phyloP scores from a whole-genome alignment of 2,797 vertebrate genomes.

The Acanthurus tractus region DNA sequence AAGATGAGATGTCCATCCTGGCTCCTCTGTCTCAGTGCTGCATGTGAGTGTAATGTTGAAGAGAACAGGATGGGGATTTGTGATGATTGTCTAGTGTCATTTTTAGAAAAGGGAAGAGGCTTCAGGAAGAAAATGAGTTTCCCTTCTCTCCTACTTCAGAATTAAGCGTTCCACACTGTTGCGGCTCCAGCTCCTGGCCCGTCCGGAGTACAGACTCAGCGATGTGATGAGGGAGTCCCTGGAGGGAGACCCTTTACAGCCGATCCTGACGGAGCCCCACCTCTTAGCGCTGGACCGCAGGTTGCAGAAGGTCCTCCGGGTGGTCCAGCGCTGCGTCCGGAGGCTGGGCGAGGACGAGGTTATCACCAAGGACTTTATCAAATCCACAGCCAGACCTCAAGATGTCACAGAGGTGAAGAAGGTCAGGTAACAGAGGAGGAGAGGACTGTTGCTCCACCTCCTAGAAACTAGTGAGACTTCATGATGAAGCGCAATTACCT shows the following conservation, averaged over 20 bases:
- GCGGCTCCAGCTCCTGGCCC: slow-evolving; percentile 89
- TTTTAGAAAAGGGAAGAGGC: neutral
- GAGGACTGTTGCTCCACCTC: neutral
- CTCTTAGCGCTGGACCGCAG: slow-evolving; percentile 93
- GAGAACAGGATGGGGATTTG: neutral
- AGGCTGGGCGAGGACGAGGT: slow-evolving; percentile 87
- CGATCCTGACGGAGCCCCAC: slow-evolving; percentile 91
- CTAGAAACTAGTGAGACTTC: slow-evolving; percentile 23
- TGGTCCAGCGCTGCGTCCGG: slow-evolving; percentile 86
- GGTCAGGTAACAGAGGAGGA: slow-evolving; percentile 68
- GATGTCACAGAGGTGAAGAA: slow-evolving; percentile 21
- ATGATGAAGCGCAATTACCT: slow-evolving; percentile 27
- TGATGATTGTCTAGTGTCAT: neutral
- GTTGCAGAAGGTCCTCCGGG: slow-evolving; percentile 86
- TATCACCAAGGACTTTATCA: slow-evolving; percentile 81
- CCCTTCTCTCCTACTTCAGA: slow-evolving; percentile 72
- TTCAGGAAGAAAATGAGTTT: neutral
- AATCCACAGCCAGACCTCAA: slow-evolving; percentile 44
- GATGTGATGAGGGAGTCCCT: slow-evolving; percentile 95
- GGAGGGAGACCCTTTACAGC: slow-evolving; percentile 85
- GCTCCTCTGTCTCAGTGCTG: slow-evolving; percentile 95
- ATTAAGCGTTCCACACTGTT: slow-evolving; percentile 91
- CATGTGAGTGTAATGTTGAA: slow-evolving; percentile 84
- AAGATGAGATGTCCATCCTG: slow-evolving; percentile 93
- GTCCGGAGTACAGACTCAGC: slow-evolving; percentile 88